Base-by-base conservation (phyloP, 2,113 vertebrate genomes). In the Dicerorhinus sumatrensis region DNA sequence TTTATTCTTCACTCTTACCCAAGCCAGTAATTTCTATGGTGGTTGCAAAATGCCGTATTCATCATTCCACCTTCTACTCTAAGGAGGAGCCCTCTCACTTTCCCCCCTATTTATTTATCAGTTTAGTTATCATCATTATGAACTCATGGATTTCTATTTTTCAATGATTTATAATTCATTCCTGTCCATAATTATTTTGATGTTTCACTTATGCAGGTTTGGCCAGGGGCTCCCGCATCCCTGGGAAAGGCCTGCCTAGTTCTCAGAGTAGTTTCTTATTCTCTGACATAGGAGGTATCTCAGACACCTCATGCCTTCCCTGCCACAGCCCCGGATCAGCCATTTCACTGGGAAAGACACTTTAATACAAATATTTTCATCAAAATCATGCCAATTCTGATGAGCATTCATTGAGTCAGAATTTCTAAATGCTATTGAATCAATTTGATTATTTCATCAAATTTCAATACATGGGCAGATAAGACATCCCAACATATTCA, bases 181-280 rank as follows among this genome's bases (percentile, higher is more conserved):
- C 21, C 4, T 11, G 10, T 23, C 67, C 42, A 33, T 18, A 80
- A 12, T 8, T 36, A 16, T 17, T 18, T 4, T n/a, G 4, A 31
- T 13, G 16, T 6, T 39, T 36, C 29, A 16, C 2, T 33, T 12
- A 5, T 14, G n/a, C 18, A 6, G 42, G 23, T 20, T 11, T 42
- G 16, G 16, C 77, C 33, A 4, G 60, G 63, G 33, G 27, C 4
- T 23, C 29, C 42, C 9, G 6, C 0, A n/a, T 69, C 75, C 81
- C 31, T 4, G 14, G 42, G 17, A 27, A 9, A 9, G 5, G 11
- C 0, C 54, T 0, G 3, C 16, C 1, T 0, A 8, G 1, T 3
- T 10, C 31, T 10, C 2, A 0, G 23, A 7, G 25, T 0, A 5
- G 21, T 48, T 1, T 29, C 48, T 75, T 2, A 7, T 0, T 21